phyloP scores from a whole-genome alignment of 2,888 invertebrate species.

The Orchesellides sinensis region DNA sequence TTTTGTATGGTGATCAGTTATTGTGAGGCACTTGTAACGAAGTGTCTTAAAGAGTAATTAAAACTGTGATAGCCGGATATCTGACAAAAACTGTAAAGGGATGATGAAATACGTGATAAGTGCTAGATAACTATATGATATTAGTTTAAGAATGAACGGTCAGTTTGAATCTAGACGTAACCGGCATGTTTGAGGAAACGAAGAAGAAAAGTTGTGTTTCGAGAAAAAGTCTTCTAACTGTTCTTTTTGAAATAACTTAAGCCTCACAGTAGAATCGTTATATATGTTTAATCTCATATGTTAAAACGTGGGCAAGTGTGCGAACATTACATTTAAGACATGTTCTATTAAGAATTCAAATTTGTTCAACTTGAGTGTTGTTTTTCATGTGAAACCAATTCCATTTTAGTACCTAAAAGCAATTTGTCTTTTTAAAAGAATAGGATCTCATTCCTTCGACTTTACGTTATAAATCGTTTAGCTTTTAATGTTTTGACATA shows the following conservation, averaged over 20 bases:
- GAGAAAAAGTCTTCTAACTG: conserved; percentile 28
- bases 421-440: background rate
- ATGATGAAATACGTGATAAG: too few species aligned
- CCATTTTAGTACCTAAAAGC: too few species aligned
- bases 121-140: too few species aligned
- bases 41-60: too few species aligned
- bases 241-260: conserved; percentile 53
- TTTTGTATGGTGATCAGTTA: background rate
- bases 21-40: background rate
- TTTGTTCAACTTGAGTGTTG: background rate
- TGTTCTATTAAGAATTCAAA: too few species aligned
- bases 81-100: too few species aligned
- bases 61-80: too few species aligned
- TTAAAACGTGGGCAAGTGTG: too few species aligned
- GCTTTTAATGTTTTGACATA: background rate
- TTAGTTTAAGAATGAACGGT: background rate
- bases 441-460: conserved; percentile 7
- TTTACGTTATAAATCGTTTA: background rate
- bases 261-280: too few species aligned
- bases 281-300: too few species aligned
- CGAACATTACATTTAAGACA: too few species aligned
- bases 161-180: background rate
- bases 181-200: conserved; percentile 42
- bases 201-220: conserved; percentile 20
- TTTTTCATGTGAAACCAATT: too few species aligned